A percentile compares a stretch with the other conserved stretches of the same genome.
phyloP scores from a whole-genome alignment of 1,140 invertebrate genomes.

The Hycleus cichorii region DNA sequence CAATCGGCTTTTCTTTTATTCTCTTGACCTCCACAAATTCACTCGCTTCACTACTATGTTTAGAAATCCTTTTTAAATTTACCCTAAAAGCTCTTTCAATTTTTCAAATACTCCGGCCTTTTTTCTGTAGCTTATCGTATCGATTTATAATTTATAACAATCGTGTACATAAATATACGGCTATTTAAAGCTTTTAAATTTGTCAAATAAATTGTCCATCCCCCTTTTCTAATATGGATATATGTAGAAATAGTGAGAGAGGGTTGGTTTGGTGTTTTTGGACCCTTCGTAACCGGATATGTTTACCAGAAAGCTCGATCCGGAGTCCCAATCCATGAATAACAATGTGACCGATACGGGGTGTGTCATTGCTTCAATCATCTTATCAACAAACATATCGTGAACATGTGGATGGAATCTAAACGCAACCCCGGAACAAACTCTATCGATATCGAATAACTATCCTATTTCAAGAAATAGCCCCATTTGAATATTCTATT shows the following conservation, averaged over 20 bases:
- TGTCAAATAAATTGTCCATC: no score
- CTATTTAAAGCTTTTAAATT: no score
- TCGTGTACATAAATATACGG: no score
- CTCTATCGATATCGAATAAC: slow-evolving; percentile 23
- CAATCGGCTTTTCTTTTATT: slow-evolving; percentile 6
- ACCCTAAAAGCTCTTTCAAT: slow-evolving; percentile 34
- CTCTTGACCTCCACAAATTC: slow-evolving; percentile 25
- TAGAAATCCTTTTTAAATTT: slow-evolving; percentile 25
- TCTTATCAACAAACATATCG: slow-evolving; percentile 35
- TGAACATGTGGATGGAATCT: slow-evolving; percentile 29
- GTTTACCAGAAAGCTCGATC: slow-evolving; percentile 30
- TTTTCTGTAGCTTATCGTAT: no score
- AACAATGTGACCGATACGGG: slow-evolving; percentile 27
- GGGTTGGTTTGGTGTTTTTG: slow-evolving; percentile 12
- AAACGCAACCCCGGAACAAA: slow-evolving; percentile 17
- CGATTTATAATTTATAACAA: no score
- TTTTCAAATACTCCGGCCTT: slow-evolving; percentile 24
- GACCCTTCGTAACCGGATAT: slow-evolving; percentile 34
- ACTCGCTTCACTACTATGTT: slow-evolving; percentile 1
- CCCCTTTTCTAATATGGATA: no score
- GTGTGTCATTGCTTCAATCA: slow-evolving; percentile 21
- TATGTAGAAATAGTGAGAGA: not conserved
- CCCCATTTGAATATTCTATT: no score
- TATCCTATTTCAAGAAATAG: slow-evolving; percentile 38
- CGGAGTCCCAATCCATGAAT: slow-evolving; percentile 38